phyloP scores from a whole-genome alignment of 2,113 vertebrate genomes.

The pig (Sus scrofa) region T2T-Sscrofa CM000822.6:74156001-74156500 shows the following conservation, averaged over 20 bases:
- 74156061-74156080: background rate
- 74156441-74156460: background rate
- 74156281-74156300: background rate
- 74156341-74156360: background rate
- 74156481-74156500: background rate
- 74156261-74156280: background rate
- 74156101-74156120: background rate
- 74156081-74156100: background rate
- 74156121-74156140: background rate
- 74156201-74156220: background rate
- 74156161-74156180: background rate
- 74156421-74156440: background rate
- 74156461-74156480: background rate
- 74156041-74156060: background rate
- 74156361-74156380: background rate
- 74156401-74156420: background rate
- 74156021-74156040: background rate
- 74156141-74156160: background rate
- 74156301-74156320: background rate
- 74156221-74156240: background rate
- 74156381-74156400: background rate
- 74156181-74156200: slow-evolving; percentile 11
- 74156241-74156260: background rate
- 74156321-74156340: background rate
- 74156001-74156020: background rate